A percentile compares a stretch with the other conserved stretches of the same genome.
phyloP scores from a whole-genome alignment of 1,140 invertebrate species.

The Drosophila pallidifrons region DNA sequence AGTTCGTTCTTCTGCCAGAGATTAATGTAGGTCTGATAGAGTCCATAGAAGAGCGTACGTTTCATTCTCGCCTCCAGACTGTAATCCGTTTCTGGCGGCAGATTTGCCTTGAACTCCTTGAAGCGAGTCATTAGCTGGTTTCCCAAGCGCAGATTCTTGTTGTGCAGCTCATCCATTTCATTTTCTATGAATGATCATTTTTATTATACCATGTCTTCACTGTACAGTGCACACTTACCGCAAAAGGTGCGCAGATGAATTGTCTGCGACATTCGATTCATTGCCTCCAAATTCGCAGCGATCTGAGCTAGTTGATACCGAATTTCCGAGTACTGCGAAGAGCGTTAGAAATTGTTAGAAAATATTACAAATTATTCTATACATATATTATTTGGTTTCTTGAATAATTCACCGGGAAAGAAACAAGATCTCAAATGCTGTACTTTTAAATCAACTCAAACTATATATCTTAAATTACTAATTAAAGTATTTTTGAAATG shows the following conservation, averaged over 20 bases:
- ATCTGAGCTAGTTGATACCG: constrained; percentile 73
- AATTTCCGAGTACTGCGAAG: constrained; percentile 75
- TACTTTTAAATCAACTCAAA: too few species aligned
- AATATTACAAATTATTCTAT: background rate
- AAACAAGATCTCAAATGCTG: too few species aligned
- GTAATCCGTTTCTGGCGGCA: constrained; percentile 77
- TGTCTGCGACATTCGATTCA: constrained; percentile 79
- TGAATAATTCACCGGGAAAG: too few species aligned
- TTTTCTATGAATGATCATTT: constrained; percentile 61
- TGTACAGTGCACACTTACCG: constrained; percentile 51
- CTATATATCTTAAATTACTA: too few species aligned
- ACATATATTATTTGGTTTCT: too few species aligned
- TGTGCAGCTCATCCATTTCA: constrained; percentile 78
- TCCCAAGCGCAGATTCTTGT: constrained; percentile 73
- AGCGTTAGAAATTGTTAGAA: background rate
- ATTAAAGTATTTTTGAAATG: too few species aligned
- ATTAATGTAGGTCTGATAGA: constrained; percentile 79
- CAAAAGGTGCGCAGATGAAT: constrained; percentile 78
- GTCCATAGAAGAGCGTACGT: constrained; percentile 79
- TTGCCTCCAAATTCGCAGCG: constrained; percentile 73
- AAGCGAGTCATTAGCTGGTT: constrained; percentile 76
- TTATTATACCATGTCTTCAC: constrained; percentile 1
- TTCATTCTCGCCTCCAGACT: constrained; percentile 81
- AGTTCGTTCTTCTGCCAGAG: constrained; percentile 81
- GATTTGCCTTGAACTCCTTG: constrained; percentile 75